Evolutionary conservation across 2,888 invertebrate species (phyloP).

Genomic region (Caenorhabditis afra): DNA sequence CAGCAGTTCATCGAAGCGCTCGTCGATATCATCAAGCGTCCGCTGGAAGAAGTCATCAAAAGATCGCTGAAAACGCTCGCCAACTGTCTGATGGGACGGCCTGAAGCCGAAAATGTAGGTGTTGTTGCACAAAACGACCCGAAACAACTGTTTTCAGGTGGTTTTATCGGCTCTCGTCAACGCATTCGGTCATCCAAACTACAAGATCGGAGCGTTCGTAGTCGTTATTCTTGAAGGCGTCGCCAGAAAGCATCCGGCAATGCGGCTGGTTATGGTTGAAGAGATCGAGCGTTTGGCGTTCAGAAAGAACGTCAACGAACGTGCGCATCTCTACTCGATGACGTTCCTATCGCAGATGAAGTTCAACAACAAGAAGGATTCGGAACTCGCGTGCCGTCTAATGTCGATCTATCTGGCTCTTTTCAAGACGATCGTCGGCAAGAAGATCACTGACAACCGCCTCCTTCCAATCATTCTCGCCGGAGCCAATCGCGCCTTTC

Average conservation of each 20-base stretch:
- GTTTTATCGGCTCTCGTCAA: constrained; percentile 90
- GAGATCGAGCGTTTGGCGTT: constrained; percentile 94
- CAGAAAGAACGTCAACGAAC: constrained; percentile 88
- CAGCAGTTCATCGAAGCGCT: constrained; percentile 86
- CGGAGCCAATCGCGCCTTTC: constrained; percentile 90
- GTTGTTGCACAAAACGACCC: background rate
- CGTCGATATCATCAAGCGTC: constrained; percentile 86
- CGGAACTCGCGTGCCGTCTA: constrained; percentile 85
- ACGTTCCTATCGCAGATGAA: constrained; percentile 92
- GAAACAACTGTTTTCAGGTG: constrained; percentile 70
- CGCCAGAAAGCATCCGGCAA: constrained; percentile 90
- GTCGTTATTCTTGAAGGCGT: constrained; percentile 90
- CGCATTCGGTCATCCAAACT: constrained; percentile 94
- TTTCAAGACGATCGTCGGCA: constrained; percentile 86
- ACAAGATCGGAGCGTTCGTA: constrained; percentile 91
- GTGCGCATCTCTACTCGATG: constrained; percentile 93
- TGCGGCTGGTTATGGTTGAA: constrained; percentile 90
- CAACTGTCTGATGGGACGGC: constrained; percentile 87
- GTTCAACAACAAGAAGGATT: constrained; percentile 82
- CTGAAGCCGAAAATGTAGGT: constrained; percentile 89
- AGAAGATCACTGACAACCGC: constrained; percentile 88
- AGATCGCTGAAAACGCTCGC: constrained; percentile 87
- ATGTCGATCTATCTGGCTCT: constrained; percentile 95
- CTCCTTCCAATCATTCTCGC: constrained; percentile 90
- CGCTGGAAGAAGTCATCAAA: constrained; percentile 88